Percentiles rank a stretch among this genome's conserved stretches.
phyloP scores from a whole-genome alignment of 1,140 invertebrate species.

The Calosoma granatense region DNA sequence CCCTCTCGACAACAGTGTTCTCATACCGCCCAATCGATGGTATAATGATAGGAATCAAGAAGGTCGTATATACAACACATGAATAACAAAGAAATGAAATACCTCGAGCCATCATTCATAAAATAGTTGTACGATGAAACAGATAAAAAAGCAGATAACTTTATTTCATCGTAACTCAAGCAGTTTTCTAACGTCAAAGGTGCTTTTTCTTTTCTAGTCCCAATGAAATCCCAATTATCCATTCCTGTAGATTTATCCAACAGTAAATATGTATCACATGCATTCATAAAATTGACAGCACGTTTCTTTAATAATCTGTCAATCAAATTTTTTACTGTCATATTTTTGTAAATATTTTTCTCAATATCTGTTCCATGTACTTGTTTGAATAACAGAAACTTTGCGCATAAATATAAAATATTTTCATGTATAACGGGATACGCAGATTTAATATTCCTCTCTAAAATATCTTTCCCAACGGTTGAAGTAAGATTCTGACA shows the following conservation, averaged over 20 bases:
- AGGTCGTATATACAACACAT: too few species aligned
- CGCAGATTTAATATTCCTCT: conserved; percentile 37
- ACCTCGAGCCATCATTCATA: conserved; percentile 24
- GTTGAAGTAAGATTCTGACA: conserved; percentile 28
- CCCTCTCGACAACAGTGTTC: too few species aligned
- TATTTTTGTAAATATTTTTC: conserved; percentile 42
- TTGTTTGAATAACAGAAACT: conserved; percentile 38
- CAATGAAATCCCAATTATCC: conserved; percentile 37
- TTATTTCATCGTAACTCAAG: conserved; percentile 26
- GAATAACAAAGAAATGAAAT: too few species aligned
- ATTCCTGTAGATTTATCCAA: conserved; percentile 37
- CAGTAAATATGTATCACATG: conserved; percentile 40
- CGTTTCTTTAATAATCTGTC: conserved; percentile 45
- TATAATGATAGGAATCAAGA: too few species aligned
- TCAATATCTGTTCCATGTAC: conserved; percentile 41
- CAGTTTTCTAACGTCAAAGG: conserved; percentile 27
- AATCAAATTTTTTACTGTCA: conserved; percentile 43
- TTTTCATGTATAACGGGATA: conserved; percentile 41
- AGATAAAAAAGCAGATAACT: conserved; percentile 25
- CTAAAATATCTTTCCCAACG: conserved; percentile 25
- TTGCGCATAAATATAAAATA: conserved; percentile 32
- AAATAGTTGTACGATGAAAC: conserved; percentile 24
- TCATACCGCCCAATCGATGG: too few species aligned
- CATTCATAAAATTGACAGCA: conserved; percentile 41
- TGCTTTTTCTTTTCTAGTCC: conserved; percentile 34